Base-by-base conservation (phyloP, 2,888 invertebrate species). In the Meghimatium bilineatum region DNA sequence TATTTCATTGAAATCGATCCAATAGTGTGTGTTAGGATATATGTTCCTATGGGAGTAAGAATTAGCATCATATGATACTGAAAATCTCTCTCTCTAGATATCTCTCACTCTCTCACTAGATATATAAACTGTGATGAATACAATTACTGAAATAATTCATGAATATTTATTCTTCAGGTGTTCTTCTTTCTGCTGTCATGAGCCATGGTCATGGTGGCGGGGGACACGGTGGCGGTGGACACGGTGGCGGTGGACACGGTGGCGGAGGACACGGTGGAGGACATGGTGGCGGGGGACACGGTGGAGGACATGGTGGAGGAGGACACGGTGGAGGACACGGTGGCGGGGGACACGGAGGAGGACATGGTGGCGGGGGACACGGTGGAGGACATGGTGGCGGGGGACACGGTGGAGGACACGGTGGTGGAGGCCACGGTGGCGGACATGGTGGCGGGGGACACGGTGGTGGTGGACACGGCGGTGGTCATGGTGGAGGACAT, bases 321-420 rank as follows among this genome's bases (percentile, higher is more conserved):
- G 32, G 69, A 26, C 69, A 69, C 17, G 69, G 69, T 10, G 69
- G 69, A 69, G 34, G 66, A 67, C 66, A 67, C 66, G 66, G 66
- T 67, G 66, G 66, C 29, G 32, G 66, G 29, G 66, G 66, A 32
- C 66, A 67, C 12, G 63, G 63, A 6, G 63, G 38, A 38, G 44
- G 74, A 29, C 29, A 29, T 49, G 63, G 38, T 74, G 76, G 77
- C 3, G 56, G 56, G 3, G 56, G 60, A 14, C 44, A 78, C 56
- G 78, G 78, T 44, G 66, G 66, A 44, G 66, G 77, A 66, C 77
- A 78, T 44, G 63, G 66, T 32, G 66, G 36, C 34, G 56, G 60
- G 5, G 75, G 75, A 32, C 52, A 56, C 17, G 32, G 56, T 56
- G 75, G 60, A 23, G 60, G 75, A 56, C 34, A 36, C 56, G 56